Evolutionary conservation across 2,113 vertebrate species (phyloP).

Genomic region (Tetraodon nigroviridis): DNA sequence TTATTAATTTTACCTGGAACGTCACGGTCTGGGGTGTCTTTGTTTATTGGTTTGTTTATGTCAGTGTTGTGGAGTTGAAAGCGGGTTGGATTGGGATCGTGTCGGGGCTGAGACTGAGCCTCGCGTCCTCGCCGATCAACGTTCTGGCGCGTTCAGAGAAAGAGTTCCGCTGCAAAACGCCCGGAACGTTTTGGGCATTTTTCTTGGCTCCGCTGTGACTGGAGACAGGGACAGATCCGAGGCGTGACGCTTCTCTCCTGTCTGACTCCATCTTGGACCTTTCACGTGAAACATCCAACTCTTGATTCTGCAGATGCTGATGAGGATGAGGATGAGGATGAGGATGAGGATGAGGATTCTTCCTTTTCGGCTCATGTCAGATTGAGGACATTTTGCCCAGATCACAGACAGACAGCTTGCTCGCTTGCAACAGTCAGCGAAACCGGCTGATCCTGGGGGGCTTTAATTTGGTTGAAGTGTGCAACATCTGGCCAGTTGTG

Average conservation of each 20-base stretch:
- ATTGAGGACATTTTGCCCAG: background rate
- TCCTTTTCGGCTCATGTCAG: background rate
- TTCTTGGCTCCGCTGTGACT: background rate
- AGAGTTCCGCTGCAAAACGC: no score
- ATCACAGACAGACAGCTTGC: background rate
- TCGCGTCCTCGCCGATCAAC: no score
- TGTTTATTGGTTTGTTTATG: no score
- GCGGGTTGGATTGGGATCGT: no score
- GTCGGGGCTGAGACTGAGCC: no score
- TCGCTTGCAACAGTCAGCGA: background rate
- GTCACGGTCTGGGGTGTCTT: no score
- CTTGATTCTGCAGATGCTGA: background rate
- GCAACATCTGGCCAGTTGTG: background rate
- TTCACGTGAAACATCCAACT: background rate
- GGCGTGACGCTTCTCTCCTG: background rate
- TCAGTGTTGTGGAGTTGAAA: no score
- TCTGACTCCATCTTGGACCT: constrained; percentile 3
- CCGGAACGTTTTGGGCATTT: background rate
- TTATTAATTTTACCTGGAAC: no score
- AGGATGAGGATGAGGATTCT: no score
- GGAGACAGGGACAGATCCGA: no score
- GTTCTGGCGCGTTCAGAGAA: no score
- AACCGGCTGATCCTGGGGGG: background rate
- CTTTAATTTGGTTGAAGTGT: background rate
- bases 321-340: no score